Percentiles rank a stretch among this genome's conserved stretches.
Evolutionary conservation across 2,113 vertebrate genomes (phyloP).

Genomic region (Semicossyphus pulcher): DNA sequence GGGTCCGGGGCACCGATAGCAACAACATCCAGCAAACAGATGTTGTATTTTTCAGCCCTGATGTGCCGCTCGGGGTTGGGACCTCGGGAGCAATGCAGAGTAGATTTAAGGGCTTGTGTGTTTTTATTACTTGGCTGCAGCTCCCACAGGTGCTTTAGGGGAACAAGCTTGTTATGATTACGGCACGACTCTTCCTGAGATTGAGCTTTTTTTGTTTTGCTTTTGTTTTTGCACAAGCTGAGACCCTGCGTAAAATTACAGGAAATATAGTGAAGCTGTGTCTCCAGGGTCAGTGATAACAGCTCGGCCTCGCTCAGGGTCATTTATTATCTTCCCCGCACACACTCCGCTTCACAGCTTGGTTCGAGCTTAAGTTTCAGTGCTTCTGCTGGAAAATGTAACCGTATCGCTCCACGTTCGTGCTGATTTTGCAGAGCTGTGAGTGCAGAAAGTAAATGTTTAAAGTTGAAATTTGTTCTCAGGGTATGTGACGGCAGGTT

Average conservation of each 20-base stretch:
- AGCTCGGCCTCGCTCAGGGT: conserved; percentile 31
- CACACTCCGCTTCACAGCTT: conserved; percentile 28
- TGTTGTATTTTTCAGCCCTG: conserved; percentile 61
- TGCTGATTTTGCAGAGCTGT: conserved; percentile 34
- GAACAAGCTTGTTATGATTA: conserved; percentile 69
- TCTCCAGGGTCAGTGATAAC: conserved; percentile 52
- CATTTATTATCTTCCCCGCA: conserved; percentile 61
- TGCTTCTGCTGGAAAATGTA: conserved; percentile 33
- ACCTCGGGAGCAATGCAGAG: conserved; percentile 51
- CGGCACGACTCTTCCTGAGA: conserved; percentile 48
- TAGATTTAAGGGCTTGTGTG: conserved; percentile 72
- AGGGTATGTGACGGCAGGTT: background rate
- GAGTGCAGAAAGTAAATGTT: no score
- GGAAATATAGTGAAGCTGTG: conserved; percentile 49
- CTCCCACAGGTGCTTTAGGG: conserved; percentile 71
- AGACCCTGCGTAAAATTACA: conserved; percentile 49
- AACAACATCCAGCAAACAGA: conserved; percentile 44
- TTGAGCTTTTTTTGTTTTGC: conserved; percentile 22
- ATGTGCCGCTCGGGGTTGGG: conserved; percentile 39
- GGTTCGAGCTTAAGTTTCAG: conserved; percentile 19
- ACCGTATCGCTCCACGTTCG: background rate
- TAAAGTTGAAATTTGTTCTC: conserved; percentile 19
- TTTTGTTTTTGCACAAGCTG: conserved; percentile 30
- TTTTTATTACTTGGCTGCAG: conserved; percentile 73
- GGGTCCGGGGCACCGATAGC: conserved; percentile 30